Conservation (phyloP, 2,113 vertebrate genomes). For the Psilopogon haemacephalus region DNA sequence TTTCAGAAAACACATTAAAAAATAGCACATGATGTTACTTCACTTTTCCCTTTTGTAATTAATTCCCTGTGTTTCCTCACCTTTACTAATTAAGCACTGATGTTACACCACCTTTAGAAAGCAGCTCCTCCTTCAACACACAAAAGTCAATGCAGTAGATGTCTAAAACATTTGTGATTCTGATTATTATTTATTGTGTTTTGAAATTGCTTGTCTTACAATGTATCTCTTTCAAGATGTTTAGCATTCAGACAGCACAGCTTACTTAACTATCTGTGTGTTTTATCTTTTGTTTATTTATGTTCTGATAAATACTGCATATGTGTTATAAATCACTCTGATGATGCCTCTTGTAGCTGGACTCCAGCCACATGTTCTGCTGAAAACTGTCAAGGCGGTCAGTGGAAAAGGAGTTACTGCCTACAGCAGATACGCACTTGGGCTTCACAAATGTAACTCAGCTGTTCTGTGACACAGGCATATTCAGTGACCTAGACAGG, state of each 20-base stretch:
- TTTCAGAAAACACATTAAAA: not conserved
- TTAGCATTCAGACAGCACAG: not conserved
- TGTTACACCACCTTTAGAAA: not conserved
- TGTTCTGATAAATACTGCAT: not conserved
- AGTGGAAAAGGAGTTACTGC: not conserved
- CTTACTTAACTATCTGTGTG: not conserved
- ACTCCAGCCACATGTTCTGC: not conserved
- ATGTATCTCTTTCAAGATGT: not conserved
- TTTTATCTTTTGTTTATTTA: not conserved
- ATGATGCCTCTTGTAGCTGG: not conserved
- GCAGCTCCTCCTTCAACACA: not conserved
- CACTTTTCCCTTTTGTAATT: not conserved
- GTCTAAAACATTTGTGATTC: not conserved
- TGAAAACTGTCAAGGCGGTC: not conserved
- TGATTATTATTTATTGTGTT: not conserved
- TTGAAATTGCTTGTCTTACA: not conserved
- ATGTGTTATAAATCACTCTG: not conserved
- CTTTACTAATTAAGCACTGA: not conserved
- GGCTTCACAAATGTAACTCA: not conserved
- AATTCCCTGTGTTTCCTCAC: not conserved
- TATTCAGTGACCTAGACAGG: not conserved
- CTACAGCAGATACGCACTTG: fast-evolving
- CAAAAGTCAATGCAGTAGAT: not conserved
- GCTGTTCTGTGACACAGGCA: not conserved
- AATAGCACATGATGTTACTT: not conserved